Percentiles rank a stretch among this genome's conserved stretches.
phyloP scores from a whole-genome alignment of 2,888 invertebrate species.

The Cabera pusaria region DNA sequence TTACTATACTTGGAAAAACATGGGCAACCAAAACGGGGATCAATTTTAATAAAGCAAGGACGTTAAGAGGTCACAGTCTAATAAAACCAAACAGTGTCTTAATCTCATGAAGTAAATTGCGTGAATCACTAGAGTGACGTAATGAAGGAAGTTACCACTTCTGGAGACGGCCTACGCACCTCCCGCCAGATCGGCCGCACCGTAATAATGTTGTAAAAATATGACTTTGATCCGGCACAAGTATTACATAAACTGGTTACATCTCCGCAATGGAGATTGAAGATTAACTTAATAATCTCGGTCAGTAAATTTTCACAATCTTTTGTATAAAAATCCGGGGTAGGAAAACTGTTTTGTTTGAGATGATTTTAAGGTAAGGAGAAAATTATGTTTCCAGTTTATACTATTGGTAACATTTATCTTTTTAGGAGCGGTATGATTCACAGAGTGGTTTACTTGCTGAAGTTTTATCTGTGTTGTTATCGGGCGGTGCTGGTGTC shows the following conservation, averaged over 20 bases:
- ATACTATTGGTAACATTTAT: neutral
- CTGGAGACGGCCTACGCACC: slow-evolving; percentile 64
- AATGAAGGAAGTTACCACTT: slow-evolving; percentile 77
- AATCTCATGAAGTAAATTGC: slow-evolving; percentile 54
- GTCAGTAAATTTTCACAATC: slow-evolving; percentile 40
- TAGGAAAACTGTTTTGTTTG: slow-evolving; percentile 26
- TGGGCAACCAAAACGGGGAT: slow-evolving; percentile 5
- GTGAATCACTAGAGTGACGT: slow-evolving; percentile 76
- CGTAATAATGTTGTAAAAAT: slow-evolving; percentile 54
- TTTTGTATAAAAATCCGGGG: slow-evolving; percentile 25
- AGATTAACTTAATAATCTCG: slow-evolving; percentile 48
- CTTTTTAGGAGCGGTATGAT: neutral
- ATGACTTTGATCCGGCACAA: slow-evolving; percentile 52
- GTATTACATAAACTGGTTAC: slow-evolving; percentile 49
- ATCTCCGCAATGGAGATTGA: slow-evolving; percentile 44
- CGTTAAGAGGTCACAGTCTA: slow-evolving; percentile 57
- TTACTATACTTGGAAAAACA: too few species aligned
- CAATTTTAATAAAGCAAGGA: slow-evolving; percentile 44
- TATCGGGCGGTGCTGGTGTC: slow-evolving; percentile 24
- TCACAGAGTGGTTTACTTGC: slow-evolving; percentile 1
- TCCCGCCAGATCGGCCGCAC: slow-evolving; percentile 50
- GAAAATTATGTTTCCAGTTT: neutral
- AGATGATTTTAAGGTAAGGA: slow-evolving; percentile 7
- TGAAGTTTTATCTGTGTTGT: slow-evolving; percentile 17
- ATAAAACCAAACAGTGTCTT: slow-evolving; percentile 49